Conservation (phyloP, 2,797 vertebrate genomes). For the Pelochelys cantorii region DNA sequence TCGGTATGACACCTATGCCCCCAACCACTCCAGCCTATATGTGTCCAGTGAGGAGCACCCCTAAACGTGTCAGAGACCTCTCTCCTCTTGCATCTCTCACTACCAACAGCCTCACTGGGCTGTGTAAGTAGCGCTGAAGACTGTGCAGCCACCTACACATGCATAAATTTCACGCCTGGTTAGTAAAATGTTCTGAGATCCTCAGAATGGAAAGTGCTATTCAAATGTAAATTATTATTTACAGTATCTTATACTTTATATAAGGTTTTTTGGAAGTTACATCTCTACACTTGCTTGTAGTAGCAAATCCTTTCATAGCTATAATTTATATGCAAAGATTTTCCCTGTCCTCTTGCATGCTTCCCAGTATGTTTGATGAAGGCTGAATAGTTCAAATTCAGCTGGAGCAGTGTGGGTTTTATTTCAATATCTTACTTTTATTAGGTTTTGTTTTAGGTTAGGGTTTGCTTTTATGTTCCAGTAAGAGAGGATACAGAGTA, state of each 20-base stretch:
- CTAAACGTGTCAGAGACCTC: neutral
- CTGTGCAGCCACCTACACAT: neutral
- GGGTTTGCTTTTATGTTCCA: constrained; percentile 71
- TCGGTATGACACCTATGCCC: neutral
- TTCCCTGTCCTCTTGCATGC: constrained; percentile 71
- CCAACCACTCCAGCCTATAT: neutral
- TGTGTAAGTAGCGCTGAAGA: neutral
- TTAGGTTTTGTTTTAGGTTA: constrained; percentile 76
- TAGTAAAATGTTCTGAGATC: constrained; percentile 37
- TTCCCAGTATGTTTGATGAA: constrained; percentile 76
- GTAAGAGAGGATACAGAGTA: constrained; percentile 69
- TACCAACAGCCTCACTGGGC: neutral
- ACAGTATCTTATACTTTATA: constrained; percentile 64
- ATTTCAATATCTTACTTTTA: constrained; percentile 74
- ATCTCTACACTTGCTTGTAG: constrained; percentile 70
- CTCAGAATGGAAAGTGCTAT: constrained; percentile 56
- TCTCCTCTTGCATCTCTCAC: neutral
- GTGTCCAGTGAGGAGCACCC: neutral
- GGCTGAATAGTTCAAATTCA: constrained; percentile 75
- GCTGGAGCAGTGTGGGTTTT: constrained; percentile 70
- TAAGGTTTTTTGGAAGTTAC: constrained; percentile 71
- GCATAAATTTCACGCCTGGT: constrained; percentile 36
- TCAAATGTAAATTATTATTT: constrained; percentile 79
- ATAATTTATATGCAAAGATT: constrained; percentile 79
- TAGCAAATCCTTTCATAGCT: constrained; percentile 74